Base-by-base conservation (phyloP, 2,113 vertebrate genomes). In the Forbesichthys papilliferus region DNA sequence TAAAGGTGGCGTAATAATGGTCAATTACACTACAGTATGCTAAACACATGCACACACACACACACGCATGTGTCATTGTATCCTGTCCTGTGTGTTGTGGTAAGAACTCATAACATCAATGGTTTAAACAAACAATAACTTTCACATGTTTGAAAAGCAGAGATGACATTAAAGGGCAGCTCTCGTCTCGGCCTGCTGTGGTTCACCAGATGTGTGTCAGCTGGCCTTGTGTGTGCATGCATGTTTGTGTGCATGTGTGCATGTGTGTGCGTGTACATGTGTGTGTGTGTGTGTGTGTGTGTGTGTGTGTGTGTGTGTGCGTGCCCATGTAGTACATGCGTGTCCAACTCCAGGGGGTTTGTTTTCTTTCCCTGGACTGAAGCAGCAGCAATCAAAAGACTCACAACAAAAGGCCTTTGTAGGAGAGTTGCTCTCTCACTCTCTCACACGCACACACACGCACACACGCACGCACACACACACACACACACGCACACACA, bases 321-420 rank as follows among this genome's bases (percentile, higher is more conserved):
- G 56, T 69, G 61, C 60, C 71, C 64, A 68, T 66, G 63, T 8
- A 42, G 78, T 59, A 0, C 57, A 33, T 54, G 69, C 51, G 61
- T 68, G 34, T 65, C 27, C 64, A 54, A 60, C 54, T 54, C 79
- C 55, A 58, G 58, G 36, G 73, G 81, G 73, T 87, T 91, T 90
- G 81, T 84, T 88, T 88, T 88, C 68, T 63, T 71, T 82, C 59
- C 72, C 80, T 80, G 69, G 82, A 55, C 77, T 88, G 85, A 84
- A 42, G 80, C 83, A 79, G 81, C 74, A 80, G 36, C 48, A 56
- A 83, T 85, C 73, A 27, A 27, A 27, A 27, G 27, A 62, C 16
- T 16, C 80, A 81, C 66, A 86, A 91, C 89, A 87, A 91, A 90
- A 77, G 75, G 14, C 79, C 14, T 86, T 89, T 92, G 87, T 42